Base-by-base conservation (phyloP, 2,797 vertebrate genomes). In the Sebastes oblongus region DNA sequence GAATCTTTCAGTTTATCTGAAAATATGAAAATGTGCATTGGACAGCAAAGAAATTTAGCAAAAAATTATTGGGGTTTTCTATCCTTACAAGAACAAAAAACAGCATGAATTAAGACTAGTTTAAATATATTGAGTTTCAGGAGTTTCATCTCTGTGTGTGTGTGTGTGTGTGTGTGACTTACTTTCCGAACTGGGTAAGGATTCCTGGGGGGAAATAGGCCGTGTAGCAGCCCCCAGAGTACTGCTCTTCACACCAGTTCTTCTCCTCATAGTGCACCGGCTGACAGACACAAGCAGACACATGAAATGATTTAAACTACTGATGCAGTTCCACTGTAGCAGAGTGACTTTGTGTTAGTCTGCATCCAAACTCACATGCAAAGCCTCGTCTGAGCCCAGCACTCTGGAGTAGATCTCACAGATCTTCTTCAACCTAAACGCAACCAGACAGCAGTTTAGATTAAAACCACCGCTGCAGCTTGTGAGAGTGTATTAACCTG, bases 171-270 rank as follows among this genome's bases (percentile, higher is more conserved):
- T 11, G 11, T 8, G 16, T 8, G 16, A 92, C 93, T 80, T 93
- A 98, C 98, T 94, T 98, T 90, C 98, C 98, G 85, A 93, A 99
- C 88, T 99, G 97, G 77, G 98, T 99, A 77, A 99, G 95, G 92
- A 99, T 96, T 32, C 98, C 98, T 0, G 98, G 98, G 36, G 98
- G 98, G 78, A 97, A 99, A 81, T 98, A 99, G 13, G 96, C 95
- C 0, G 98, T 99, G 92, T 99, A 99, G 94, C 98, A 99, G 62
- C 98, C 98, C 3, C 97, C 98, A 1, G 98, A 99, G 89, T 99
- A 99, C 79, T 99, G 96, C 66, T 99, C 98, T 74, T 99, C 98
- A 91, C 97, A 98, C 98, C 98, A 99, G 94, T 99, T 98, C 95
- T 98, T 99, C 94, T 99, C 98, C 94, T 99, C 98, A 14, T 99